Evolutionary conservation across 2,113 vertebrate species (phyloP).

Genomic region (Clarias macrocephalus): DNA sequence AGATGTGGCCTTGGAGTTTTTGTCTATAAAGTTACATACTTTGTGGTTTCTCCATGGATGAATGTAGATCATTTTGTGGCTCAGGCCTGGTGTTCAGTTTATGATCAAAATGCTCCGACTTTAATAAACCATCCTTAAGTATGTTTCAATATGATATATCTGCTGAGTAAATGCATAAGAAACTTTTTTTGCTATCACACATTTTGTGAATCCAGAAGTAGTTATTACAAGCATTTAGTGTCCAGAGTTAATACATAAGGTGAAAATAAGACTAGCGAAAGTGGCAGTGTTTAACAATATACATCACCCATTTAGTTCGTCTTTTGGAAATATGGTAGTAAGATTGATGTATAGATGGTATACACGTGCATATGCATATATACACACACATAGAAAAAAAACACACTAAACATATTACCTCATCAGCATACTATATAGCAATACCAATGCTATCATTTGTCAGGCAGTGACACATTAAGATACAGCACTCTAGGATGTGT

Average conservation of each 20-base stretch:
- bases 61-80: neutral
- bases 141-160: neutral
- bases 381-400: too few relatives aligned
- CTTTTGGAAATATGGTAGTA: neutral
- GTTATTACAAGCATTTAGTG: neutral
- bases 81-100: neutral
- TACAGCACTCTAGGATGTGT: conserved; percentile 27
- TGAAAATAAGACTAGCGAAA: neutral
- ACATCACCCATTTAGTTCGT: neutral
- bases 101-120: neutral
- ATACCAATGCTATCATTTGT: conserved; percentile 18
- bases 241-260: neutral
- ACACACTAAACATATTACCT: conserved; percentile 42
- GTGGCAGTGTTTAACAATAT: neutral
- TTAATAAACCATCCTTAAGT: neutral
- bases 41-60: neutral
- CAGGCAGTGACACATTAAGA: conserved; percentile 27
- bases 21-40: neutral
- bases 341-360: neutral
- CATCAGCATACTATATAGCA: conserved; percentile 16
- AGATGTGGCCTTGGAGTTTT: neutral
- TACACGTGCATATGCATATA: neutral
- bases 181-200: neutral
- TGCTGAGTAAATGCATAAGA: neutral
- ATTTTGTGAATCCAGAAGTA: neutral